A percentile compares a stretch with the other conserved stretches of the same genome.
Conservation (phyloP, 2,888 invertebrate genomes). For the Yponomeuta sedellus region DNA sequence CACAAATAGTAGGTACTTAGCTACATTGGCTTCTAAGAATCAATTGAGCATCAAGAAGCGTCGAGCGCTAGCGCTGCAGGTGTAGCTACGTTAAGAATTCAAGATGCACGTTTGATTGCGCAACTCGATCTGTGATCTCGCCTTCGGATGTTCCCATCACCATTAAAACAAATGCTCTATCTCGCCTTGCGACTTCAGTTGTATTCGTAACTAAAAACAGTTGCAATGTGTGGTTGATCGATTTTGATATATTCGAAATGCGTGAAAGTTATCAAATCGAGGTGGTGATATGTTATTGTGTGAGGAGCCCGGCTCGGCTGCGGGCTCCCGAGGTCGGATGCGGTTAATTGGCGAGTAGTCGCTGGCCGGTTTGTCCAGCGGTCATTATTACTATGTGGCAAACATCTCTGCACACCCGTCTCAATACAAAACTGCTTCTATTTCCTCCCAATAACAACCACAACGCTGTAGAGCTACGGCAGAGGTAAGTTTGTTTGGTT, state of each 20-base stretch:
- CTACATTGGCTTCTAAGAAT: not conserved
- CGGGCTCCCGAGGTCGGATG: constrained; percentile 52
- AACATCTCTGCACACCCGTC: constrained; percentile 40
- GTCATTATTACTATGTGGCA: constrained; percentile 56
- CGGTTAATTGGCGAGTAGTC: constrained; percentile 69
- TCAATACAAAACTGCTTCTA: constrained; percentile 4
- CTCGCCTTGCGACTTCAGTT: constrained; percentile 12
- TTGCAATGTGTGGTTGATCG: not conserved
- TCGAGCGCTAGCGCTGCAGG: constrained; percentile 7
- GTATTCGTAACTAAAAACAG: constrained; percentile 3
- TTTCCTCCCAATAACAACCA: not conserved
- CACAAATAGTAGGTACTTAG: not conserved
- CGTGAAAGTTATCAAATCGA: constrained; percentile 33
- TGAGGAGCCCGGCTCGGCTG: not conserved
- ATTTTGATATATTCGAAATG: not conserved
- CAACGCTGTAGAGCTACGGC: not conserved
- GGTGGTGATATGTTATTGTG: constrained; percentile 17
- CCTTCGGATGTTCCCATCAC: constrained; percentile 16
- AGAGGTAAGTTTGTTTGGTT: not conserved
- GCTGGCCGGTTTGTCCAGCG: constrained; percentile 57
- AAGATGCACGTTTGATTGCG: constrained; percentile 17
- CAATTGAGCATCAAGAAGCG: not conserved
- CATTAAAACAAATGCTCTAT: constrained; percentile 13
- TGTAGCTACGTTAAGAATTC: constrained; percentile 10
- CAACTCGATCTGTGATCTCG: constrained; percentile 12